These are phyloP conservation scores for Sebastes hubbsi DNA, from an alignment of 2,797 vertebrate genomes.

Conservation along the genomic window DNA sequence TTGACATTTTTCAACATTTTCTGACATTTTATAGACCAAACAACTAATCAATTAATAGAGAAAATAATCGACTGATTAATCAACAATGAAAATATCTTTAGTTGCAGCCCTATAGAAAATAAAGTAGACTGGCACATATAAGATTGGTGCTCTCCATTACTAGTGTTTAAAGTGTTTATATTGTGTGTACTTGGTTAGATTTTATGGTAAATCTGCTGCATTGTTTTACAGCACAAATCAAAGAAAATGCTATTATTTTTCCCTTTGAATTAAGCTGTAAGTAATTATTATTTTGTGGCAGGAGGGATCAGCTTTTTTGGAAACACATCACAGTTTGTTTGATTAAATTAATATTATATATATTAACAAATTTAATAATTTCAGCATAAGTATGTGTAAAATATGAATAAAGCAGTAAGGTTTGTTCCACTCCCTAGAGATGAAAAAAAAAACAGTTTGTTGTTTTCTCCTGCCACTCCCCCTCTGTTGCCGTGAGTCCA, in stretches of 20 bases:
- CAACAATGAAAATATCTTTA: no score
- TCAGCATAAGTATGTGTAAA: neutral
- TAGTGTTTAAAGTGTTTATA: neutral
- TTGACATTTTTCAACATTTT: no score
- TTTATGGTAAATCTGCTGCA: neutral
- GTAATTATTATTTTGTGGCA: neutral
- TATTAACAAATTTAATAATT: neutral
- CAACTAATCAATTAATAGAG: fast-evolving
- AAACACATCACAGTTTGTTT: neutral
- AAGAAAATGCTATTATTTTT: neutral
- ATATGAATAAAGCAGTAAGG: slow-evolving; percentile 3
- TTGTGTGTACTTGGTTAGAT: neutral
- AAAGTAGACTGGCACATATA: neutral
- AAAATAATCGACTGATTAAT: no score
- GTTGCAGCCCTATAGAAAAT: neutral
- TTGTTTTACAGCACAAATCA: neutral
- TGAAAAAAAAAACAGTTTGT: neutral
- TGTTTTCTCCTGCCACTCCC: slow-evolving; percentile 21
- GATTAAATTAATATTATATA: neutral
- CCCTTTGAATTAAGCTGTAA: neutral
- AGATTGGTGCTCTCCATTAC: neutral
- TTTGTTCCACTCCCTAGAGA: neutral
- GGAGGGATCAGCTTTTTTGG: neutral
- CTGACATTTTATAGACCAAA: no score
- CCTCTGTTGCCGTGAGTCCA: slow-evolving; percentile 13